Base-by-base conservation (phyloP, 2,113 vertebrate genomes). In the Ailuropoda melanoleuca region DNA sequence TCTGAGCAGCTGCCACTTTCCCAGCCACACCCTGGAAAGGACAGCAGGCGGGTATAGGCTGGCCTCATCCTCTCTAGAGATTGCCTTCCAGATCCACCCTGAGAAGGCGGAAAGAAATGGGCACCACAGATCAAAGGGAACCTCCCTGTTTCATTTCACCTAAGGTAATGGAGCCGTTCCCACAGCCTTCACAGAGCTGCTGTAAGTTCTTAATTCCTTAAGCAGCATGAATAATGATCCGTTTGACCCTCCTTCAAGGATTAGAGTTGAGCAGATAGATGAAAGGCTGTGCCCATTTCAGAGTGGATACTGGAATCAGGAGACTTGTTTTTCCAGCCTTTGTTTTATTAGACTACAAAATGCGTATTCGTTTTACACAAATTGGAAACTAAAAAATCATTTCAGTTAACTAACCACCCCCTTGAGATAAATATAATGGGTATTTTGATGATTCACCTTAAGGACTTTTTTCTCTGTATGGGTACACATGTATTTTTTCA, bases 21-120 rank as follows among this genome's bases (percentile, higher is more conserved):
- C 58, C 90, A 95, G 93, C 46, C 96, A 96, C 93, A 64, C 96
- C 96, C 81, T 72, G 46, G 90, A 88, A 94, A 86, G 93, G 94
- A 72, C 90, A 90, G 84, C 90, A 50, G 90, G 95, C 46, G 62
- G 77, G 88, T 93, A 78, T 87, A 91, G 82, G 96, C 88, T 72
- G 75, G 95, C 81, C 90, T 88, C 93, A 19, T 86, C 85, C 75
- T 95, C 23, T 60, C 62, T 88, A 60, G 94, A 81, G 50, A 48
- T 80, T 53, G 6, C 58, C 72, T 87, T 95, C 90, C 85, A 90
- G 94, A 96, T 66, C 70, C 75, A 97, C 70, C 95, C 93, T 77
- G 50, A 62, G 72, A 85, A 92, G 26, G n/a, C 29, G 50, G 62
- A 89, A 48, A 88, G 80, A 34, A 87, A 93, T 21, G 43, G 24